phyloP scores from a whole-genome alignment of 1,140 invertebrate species.

The Listronotus oregonensis region DNA sequence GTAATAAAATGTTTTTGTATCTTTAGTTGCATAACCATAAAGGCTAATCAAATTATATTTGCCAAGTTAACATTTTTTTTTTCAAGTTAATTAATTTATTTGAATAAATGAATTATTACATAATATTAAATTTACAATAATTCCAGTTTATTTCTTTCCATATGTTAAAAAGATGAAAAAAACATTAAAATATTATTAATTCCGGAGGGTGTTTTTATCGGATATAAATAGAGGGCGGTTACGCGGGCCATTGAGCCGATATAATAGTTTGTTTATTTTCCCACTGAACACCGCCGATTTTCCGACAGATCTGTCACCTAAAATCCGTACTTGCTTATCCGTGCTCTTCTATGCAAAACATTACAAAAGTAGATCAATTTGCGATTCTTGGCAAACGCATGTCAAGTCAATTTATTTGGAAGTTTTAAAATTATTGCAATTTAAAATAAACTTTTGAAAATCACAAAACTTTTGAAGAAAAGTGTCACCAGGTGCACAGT shows the following conservation, averaged over 20 bases:
- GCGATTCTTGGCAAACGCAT: constrained; percentile 50
- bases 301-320: constrained; percentile 52
- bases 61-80: no score
- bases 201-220: constrained; percentile 18
- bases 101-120: no score
- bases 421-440: constrained; percentile 15
- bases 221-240: constrained; percentile 47
- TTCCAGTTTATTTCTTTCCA: no score
- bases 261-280: constrained; percentile 58
- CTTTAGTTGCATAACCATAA: no score
- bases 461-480: constrained; percentile 2
- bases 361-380: constrained; percentile 56
- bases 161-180: no score
- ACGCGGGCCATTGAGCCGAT: constrained; percentile 50
- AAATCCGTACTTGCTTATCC: constrained; percentile 50
- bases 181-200: no score
- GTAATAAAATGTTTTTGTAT: no score
- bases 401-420: constrained; percentile 47
- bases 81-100: no score
- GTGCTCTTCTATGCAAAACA: constrained; percentile 54
- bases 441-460: not conserved
- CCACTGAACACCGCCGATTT: constrained; percentile 52
- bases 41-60: no score
- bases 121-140: no score
- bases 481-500: constrained; percentile 28